Evolutionary conservation across 2,797 vertebrate species (phyloP).

Genomic region (Syngnathus rostellatus): DNA sequence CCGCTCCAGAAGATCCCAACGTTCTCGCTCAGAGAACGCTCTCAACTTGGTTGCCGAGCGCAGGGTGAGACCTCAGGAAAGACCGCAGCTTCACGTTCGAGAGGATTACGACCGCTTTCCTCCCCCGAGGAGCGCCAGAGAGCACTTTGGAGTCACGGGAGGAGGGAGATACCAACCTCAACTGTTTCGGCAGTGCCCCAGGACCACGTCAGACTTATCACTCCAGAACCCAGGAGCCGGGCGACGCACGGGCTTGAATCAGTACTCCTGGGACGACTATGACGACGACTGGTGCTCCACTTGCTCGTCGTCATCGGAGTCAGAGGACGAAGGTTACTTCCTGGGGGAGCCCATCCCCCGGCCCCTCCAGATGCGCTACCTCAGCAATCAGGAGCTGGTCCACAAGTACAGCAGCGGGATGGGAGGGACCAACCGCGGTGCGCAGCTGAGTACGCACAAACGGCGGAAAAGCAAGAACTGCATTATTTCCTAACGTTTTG

Average conservation of each 20-base stretch:
- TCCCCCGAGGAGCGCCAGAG: conserved; percentile 74
- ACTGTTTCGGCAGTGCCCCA: conserved; percentile 82
- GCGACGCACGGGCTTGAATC: conserved; percentile 72
- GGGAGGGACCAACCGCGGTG: conserved; percentile 66
- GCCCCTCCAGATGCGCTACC: conserved; percentile 85
- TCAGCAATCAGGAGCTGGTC: conserved; percentile 88
- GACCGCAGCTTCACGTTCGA: conserved; percentile 71
- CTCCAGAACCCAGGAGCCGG: conserved; percentile 85
- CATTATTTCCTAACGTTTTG: conserved; percentile 82
- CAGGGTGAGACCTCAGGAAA: conserved; percentile 73
- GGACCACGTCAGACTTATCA: conserved; percentile 92
- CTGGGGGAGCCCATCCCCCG: conserved; percentile 93
- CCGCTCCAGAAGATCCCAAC: conserved; percentile 77
- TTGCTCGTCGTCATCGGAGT: conserved; percentile 96
- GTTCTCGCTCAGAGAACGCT: conserved; percentile 94
- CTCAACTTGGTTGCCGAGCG: conserved; percentile 86
- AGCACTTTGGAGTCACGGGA: conserved; percentile 63
- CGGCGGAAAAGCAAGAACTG: conserved; percentile 99
- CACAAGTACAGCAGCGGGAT: conserved; percentile 82
- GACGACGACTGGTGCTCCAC: conserved; percentile 95
- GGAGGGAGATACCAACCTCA: conserved; percentile 69
- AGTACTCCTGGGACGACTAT: conserved; percentile 78
- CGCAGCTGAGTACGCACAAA: conserved; percentile 86
- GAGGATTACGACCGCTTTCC: conserved; percentile 89
- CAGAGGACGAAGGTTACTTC: conserved; percentile 97